Base-by-base conservation (phyloP, 2,888 invertebrate species). In the Listrodromus nycthemerus region DNA sequence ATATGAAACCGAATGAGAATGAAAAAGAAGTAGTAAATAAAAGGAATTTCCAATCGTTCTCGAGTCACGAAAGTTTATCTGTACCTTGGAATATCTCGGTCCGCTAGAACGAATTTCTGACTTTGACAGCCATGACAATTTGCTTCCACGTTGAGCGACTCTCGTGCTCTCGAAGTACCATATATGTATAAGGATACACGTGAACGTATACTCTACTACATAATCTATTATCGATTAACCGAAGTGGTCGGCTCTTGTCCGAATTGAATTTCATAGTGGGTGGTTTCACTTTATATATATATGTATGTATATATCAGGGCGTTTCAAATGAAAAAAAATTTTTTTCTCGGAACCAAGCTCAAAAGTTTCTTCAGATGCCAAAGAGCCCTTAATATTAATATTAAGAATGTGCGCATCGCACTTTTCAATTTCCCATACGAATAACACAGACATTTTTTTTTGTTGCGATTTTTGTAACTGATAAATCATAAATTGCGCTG, bases 41-140 rank as follows among this genome's bases (percentile, higher is more conserved):
- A 69, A n/a, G 45, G 30, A 50, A 67, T 45, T 58, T 48, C 41
- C 24, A 45, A 75, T 63, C 13, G 13, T 21, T 19, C 50, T 4
- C 50, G 13, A 70, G 63, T 66, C n/a, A n/a, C 45, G 27, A 73
- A 82, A 50, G 61, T 74, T 48, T 52, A 73, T 82, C 66, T 61
- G 19, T 79, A 30, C 41, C 41, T 4, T 16, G 41, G 74, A 63
- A 63, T 45, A 66, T 45, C 10, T 45, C 61, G 16, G 61, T 61
- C 41, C 67, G 48, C 82, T 79, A 65, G 55, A 75, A 50, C 48
- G 48, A 70, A 69, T 48, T 7, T 61, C 74, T 83, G 82, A 83
- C 79, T 70, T 79, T 83, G 82, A 83, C 78, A 70, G 74, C 79
- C 63, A 58, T 79, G 78, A 79, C 82, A 79, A 79, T 79, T 79